Percentiles rank a stretch among this genome's conserved stretches.
phyloP scores from a whole-genome alignment of 2,113 vertebrate genomes.

The Loxodonta africana region DNA sequence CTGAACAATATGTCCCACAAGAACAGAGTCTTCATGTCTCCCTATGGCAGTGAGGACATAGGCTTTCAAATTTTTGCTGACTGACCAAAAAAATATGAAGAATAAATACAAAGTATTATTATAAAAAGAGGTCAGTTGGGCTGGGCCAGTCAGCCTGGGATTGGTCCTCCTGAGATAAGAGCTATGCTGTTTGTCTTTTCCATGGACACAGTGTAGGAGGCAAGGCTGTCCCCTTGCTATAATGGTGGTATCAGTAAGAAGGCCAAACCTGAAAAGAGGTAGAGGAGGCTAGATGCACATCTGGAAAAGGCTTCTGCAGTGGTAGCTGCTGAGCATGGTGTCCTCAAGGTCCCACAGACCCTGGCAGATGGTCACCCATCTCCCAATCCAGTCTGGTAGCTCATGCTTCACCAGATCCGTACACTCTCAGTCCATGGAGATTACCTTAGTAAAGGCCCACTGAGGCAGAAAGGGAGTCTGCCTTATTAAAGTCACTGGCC shows the following conservation, averaged over 20 bases:
- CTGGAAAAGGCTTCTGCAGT: not conserved
- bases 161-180: not conserved
- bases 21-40: too few relatives aligned
- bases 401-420: not conserved
- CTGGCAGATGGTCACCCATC: not conserved
- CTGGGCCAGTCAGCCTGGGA: not conserved
- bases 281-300: not conserved
- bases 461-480: not conserved
- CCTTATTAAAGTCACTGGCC: not conserved
- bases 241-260: not conserved
- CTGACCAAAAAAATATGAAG: not conserved
- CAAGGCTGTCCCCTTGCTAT: not conserved
- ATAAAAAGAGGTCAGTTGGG: not conserved
- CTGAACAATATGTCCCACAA: not conserved
- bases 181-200: not conserved
- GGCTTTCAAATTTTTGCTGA: not conserved
- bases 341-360: not conserved
- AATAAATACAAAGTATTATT: not conserved
- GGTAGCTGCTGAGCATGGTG: not conserved
- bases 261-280: rapidly evolving
- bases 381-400: not conserved
- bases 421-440: not conserved
- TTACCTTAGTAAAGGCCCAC: not conserved
- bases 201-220: not conserved
- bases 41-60: not conserved